These are phyloP conservation scores for Myiopsitta monachus DNA, from an alignment of 2,113 vertebrate species.

Conservation along the genomic window DNA sequence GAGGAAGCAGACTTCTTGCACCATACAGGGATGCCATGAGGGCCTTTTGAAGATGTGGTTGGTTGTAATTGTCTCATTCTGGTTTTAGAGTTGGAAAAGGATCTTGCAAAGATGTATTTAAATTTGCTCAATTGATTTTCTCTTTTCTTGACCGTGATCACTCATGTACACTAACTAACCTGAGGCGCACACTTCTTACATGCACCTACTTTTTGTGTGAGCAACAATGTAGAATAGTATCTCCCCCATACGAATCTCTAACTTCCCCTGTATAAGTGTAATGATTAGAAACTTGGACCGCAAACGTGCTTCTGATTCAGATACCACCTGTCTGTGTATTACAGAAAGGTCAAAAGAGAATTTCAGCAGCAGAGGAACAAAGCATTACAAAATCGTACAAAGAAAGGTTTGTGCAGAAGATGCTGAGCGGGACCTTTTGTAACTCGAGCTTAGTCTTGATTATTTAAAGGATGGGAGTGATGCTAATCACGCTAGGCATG, in stretches of 20 bases:
- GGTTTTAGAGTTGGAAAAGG: not conserved
- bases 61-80: not conserved
- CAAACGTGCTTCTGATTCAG: not conserved
- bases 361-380: not conserved
- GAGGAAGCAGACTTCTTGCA: slow-evolving; percentile 19
- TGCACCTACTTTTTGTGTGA: not conserved
- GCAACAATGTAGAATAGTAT: not conserved
- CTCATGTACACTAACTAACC: not conserved
- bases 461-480: not conserved
- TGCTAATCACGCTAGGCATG: not conserved
- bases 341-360: slow-evolving; percentile 15
- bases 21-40: not conserved
- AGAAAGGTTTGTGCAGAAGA: not conserved
- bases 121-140: not conserved
- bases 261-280: not conserved
- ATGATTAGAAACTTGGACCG: slow-evolving; percentile 35
- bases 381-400: not conserved
- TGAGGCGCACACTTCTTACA: not conserved
- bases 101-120: not conserved
- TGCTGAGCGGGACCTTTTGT: not conserved
- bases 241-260: not conserved
- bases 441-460: slow-evolving; percentile 2
- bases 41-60: slow-evolving; percentile 26
- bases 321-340: slow-evolving; percentile 35
- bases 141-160: not conserved